Percentiles rank a stretch among this genome's conserved stretches.
Evolutionary conservation across 64 coral and sea anemone species (phyloP).

Genomic region (Stylophora pistillata): DNA sequence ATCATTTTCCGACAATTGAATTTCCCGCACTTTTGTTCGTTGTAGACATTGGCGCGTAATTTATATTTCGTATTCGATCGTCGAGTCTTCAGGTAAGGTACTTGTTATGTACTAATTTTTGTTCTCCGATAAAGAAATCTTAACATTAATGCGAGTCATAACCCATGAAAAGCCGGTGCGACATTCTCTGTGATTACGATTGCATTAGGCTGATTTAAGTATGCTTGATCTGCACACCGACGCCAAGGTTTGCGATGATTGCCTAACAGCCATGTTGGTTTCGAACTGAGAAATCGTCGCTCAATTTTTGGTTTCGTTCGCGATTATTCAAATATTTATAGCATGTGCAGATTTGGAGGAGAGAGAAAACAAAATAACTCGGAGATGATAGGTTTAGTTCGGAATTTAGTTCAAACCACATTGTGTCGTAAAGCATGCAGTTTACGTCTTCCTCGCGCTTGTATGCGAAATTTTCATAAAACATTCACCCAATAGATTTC

Average conservation of each 20-base stretch:
- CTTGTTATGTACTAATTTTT: not conserved
- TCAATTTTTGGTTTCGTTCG: not conserved
- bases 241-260: not conserved
- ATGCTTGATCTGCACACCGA: not conserved
- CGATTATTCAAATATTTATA: not conserved
- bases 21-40: constrained; percentile 53
- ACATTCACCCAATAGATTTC: too few species aligned
- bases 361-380: not conserved
- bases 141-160: not conserved
- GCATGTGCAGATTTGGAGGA: not conserved
- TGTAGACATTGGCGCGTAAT: constrained; percentile 62
- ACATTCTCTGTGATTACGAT: not conserved
- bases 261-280: constrained; percentile 22
- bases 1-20: constrained; percentile 12
- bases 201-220: not conserved
- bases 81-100: constrained; percentile 19
- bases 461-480: too few species aligned
- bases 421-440: not conserved
- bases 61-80: constrained; percentile 42
- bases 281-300: not conserved
- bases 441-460: too few species aligned
- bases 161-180: not conserved
- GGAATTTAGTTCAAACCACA: not conserved
- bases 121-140: not conserved
- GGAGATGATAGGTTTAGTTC: not conserved